These are phyloP conservation scores for Salvelinus namaycush DNA, from an alignment of 2,113 vertebrate genomes.

Conservation along the genomic window DNA sequence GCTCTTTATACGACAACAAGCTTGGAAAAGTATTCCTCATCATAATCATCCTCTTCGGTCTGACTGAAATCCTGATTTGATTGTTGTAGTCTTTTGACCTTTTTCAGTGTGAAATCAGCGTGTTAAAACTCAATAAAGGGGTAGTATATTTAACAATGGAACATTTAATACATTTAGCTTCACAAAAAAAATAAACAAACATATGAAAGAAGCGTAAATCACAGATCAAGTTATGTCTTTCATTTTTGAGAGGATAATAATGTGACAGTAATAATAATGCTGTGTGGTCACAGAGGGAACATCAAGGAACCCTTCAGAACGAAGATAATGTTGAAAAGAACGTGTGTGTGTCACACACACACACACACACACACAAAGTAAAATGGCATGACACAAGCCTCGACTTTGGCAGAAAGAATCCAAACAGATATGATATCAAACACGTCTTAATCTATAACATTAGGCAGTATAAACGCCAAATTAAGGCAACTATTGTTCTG, in stretches of 20 bases:
- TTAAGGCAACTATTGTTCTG: constrained; percentile 21
- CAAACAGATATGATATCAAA: constrained; percentile 75
- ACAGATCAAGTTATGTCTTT: constrained; percentile 75
- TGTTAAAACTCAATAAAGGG: constrained; percentile 56
- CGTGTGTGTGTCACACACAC: neutral
- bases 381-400: constrained; percentile 80
- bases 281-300: constrained; percentile 72
- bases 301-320: constrained; percentile 77
- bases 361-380: constrained; percentile 46
- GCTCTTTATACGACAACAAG: constrained; percentile 59
- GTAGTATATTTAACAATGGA: constrained; percentile 65
- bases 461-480: constrained; percentile 80
- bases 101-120: constrained; percentile 65
- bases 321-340: no score
- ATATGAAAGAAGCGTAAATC: constrained; percentile 71
- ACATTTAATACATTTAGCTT: constrained; percentile 73
- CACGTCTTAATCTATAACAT: constrained; percentile 79
- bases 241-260: constrained; percentile 57
- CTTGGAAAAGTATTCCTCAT: constrained; percentile 60
- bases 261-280: constrained; percentile 67
- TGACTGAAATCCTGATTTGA: constrained; percentile 61
- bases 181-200: constrained; percentile 54
- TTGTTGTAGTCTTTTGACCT: constrained; percentile 61
- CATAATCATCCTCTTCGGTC: constrained; percentile 58
- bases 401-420: constrained; percentile 78